phyloP scores from a whole-genome alignment of 2,888 invertebrate species.

The Meteorus colon region DNA sequence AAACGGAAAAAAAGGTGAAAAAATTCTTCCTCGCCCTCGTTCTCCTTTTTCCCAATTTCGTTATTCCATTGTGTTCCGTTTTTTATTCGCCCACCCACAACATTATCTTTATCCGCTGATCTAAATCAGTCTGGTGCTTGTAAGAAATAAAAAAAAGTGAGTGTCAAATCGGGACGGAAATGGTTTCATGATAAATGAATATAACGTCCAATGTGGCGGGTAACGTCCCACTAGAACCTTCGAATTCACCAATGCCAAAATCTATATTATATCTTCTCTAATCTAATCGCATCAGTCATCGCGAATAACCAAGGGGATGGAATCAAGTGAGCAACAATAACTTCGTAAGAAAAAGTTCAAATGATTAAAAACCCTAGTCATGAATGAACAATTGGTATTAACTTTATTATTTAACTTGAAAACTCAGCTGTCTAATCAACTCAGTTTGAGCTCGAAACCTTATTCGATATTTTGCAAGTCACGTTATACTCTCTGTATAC shows the following conservation, averaged over 20 bases:
- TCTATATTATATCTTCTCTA: not conserved
- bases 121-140: constrained; percentile 24
- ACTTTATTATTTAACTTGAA: not conserved
- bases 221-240: not conserved
- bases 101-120: not conserved
- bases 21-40: constrained; percentile 8
- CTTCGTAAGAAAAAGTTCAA: not conserved
- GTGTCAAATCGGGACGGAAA: not conserved
- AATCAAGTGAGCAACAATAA: not conserved
- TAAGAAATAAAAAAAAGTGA: not conserved
- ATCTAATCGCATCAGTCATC: not conserved
- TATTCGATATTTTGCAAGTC: constrained; percentile 50
- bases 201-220: not conserved
- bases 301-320: not conserved
- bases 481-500: constrained; percentile 41
- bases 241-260: not conserved
- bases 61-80: not conserved
- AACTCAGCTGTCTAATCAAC: constrained; percentile 20
- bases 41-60: not conserved
- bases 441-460: constrained; percentile 17
- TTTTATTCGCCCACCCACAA: not conserved
- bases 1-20: constrained; percentile 14
- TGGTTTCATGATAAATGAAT: not conserved
- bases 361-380: not conserved
- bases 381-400: not conserved